phyloP scores from a whole-genome alignment of 1,140 invertebrate genomes.

The Drosophila nikananu region DNA sequence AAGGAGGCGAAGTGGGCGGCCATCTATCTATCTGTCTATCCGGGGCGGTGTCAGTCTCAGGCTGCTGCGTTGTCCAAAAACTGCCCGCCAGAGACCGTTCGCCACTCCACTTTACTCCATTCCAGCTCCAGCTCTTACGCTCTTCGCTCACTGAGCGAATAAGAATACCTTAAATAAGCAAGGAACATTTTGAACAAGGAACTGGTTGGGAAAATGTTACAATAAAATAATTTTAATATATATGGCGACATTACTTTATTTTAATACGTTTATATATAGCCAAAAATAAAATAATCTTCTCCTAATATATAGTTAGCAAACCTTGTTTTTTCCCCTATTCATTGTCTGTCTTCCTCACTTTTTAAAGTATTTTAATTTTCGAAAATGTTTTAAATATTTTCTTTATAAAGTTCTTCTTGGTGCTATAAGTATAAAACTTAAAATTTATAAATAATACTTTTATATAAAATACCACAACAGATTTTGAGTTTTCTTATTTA shows the following conservation, averaged over 20 bases:
- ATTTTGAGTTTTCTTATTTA: too few species aligned
- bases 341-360: too few species aligned
- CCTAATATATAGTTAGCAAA: too few species aligned
- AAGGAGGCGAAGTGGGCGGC: slow-evolving; percentile 25
- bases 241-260: neutral
- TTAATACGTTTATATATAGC: neutral
- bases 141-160: slow-evolving; percentile 11
- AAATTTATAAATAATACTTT: too few species aligned
- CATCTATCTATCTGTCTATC: slow-evolving; percentile 71
- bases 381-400: too few species aligned
- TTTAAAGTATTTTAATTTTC: neutral
- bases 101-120: slow-evolving; percentile 42
- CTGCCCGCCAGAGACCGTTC: slow-evolving; percentile 76
- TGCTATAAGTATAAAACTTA: too few species aligned
- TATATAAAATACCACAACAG: too few species aligned
- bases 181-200: neutral
- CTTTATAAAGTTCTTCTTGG: too few species aligned
- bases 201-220: neutral
- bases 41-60: slow-evolving; percentile 38
- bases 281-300: too few species aligned
- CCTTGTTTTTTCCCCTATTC: too few species aligned
- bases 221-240: neutral
- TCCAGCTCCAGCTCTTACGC: slow-evolving; percentile 8
- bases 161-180: too few species aligned
- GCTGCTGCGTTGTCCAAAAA: slow-evolving; percentile 62